Percentiles rank a stretch among this genome's conserved stretches.
Evolutionary conservation across 2,113 vertebrate genomes (phyloP).

Genomic region (Monopterus albus): DNA sequence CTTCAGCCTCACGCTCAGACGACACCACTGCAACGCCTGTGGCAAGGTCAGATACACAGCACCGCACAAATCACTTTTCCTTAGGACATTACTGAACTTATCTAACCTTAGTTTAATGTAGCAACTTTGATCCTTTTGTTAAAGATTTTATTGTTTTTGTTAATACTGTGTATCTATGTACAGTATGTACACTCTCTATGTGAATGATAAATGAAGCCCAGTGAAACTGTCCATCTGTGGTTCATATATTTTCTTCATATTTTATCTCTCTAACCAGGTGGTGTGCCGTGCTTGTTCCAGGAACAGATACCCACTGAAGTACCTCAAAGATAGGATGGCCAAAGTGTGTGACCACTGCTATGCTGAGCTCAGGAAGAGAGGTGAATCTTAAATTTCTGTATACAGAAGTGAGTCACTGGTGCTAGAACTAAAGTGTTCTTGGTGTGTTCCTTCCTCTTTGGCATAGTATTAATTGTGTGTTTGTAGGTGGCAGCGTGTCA

Average conservation of each 20-base stretch:
- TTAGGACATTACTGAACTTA: too few species aligned
- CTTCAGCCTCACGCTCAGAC: slow-evolving; percentile 92
- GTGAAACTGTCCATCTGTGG: neutral
- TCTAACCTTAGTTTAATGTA: too few species aligned
- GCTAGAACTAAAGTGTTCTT: neutral
- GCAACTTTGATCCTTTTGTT: too few species aligned
- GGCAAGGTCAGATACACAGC: slow-evolving; percentile 87
- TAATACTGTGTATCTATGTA: too few species aligned
- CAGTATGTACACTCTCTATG: too few species aligned
- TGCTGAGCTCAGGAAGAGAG: slow-evolving; percentile 89
- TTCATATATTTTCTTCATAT: neutral
- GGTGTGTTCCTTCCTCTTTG: neutral
- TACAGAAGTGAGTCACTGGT: neutral
- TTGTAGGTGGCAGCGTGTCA: slow-evolving; percentile 72
- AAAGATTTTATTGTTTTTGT: too few species aligned
- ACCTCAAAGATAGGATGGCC: slow-evolving; percentile 93
- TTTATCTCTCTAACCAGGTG: slow-evolving; percentile 81
- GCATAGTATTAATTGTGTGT: neutral
- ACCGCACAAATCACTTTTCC: too few species aligned
- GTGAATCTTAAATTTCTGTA: slow-evolving; percentile 56
- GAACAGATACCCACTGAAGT: slow-evolving; percentile 96
- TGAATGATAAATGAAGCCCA: neutral
- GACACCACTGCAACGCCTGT: slow-evolving; percentile 95
- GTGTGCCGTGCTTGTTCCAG: slow-evolving; percentile 94
- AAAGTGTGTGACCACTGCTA: slow-evolving; percentile 97